A percentile compares a stretch with the other conserved stretches of the same genome.
Conservation (phyloP, 1,140 invertebrate genomes). For the Armadillidium nasatum region DNA sequence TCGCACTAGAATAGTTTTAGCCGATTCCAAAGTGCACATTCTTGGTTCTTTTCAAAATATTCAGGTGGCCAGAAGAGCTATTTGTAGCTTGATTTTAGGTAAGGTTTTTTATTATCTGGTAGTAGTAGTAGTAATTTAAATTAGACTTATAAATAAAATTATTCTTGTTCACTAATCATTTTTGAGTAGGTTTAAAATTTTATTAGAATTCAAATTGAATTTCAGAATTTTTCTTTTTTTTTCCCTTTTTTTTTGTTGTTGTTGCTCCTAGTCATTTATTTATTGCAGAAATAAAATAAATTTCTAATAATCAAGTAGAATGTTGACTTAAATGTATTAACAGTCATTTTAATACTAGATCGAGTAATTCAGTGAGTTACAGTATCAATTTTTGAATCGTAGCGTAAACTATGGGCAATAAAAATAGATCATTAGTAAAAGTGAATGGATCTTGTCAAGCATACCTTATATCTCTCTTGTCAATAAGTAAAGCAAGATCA, state of each 20-base stretch:
- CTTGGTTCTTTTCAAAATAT: constrained; percentile 98
- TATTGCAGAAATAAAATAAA: neutral
- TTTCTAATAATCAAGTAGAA: neutral
- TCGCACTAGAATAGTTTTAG: constrained; percentile 95
- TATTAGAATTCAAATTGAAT: neutral
- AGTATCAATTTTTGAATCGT: too few relatives aligned
- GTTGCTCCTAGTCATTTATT: too few relatives aligned
- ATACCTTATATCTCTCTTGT: too few relatives aligned
- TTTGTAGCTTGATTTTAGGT: constrained; percentile 96
- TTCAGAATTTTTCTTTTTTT: too few relatives aligned
- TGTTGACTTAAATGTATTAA: too few relatives aligned
- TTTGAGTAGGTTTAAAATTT: neutral
- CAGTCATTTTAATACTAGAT: too few relatives aligned
- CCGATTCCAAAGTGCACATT: constrained; percentile 94
- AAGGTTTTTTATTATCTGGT: constrained; percentile 56
- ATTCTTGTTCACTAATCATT: neutral
- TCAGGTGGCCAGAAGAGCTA: constrained; percentile 85
- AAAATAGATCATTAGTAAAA: too few relatives aligned
- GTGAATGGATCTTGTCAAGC: too few relatives aligned
- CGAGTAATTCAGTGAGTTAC: too few relatives aligned
- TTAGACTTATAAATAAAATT: neutral
- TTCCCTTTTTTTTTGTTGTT: neutral
- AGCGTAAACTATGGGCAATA: too few relatives aligned
- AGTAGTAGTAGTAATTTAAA: neutral
- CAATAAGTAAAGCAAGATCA: too few relatives aligned